These are phyloP conservation scores for Escarpia spicata DNA, from an alignment of 2,888 invertebrate genomes.

Conservation along the genomic window DNA sequence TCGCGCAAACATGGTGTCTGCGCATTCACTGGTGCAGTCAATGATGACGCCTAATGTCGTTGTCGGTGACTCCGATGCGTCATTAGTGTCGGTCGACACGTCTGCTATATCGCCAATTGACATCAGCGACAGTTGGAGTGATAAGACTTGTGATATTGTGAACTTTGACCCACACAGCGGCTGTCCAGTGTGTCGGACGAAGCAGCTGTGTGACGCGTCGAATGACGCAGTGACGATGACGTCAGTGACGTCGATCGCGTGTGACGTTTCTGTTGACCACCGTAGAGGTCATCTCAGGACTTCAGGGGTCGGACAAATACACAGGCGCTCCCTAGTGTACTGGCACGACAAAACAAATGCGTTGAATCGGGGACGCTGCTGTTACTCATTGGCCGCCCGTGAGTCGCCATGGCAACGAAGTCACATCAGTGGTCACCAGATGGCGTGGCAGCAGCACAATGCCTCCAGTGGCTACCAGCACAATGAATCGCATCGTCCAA, in stretches of 20 bases:
- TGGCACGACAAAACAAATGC: neutral
- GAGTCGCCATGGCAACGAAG: no score
- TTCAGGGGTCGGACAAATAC: neutral
- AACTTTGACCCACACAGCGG: neutral
- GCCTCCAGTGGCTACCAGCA: neutral
- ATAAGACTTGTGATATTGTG: neutral
- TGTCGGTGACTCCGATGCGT: neutral
- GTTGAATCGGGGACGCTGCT: neutral
- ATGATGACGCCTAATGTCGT: neutral
- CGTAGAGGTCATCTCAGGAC: neutral
- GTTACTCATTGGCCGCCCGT: neutral
- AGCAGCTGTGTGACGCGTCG: neutral
- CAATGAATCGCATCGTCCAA: neutral
- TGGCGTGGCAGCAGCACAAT: neutral
- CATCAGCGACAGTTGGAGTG: conserved; percentile 7
- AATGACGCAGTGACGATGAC: neutral
- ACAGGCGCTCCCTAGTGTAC: neutral
- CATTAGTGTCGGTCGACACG: neutral
- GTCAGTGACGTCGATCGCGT: neutral
- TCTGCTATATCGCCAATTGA: neutral
- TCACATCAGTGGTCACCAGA: neutral
- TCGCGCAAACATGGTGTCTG: neutral
- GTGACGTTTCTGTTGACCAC: neutral
- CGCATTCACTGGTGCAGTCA: neutral
- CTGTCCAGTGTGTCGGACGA: neutral